phyloP scores from a whole-genome alignment of 2,888 invertebrate species.

The Lumbricus terrestris region DNA sequence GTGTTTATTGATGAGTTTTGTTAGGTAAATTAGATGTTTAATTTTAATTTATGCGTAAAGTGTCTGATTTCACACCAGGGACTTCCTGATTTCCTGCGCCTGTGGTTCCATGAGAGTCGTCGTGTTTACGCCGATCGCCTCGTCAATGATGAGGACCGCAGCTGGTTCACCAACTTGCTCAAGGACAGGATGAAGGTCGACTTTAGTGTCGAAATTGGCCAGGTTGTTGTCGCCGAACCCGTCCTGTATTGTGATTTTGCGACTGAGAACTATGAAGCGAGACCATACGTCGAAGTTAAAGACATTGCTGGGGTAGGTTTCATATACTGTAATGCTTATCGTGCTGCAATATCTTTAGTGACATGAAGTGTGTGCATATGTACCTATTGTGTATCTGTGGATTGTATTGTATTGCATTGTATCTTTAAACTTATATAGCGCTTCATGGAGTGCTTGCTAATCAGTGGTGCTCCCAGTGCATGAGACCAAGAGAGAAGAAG shows the following conservation, averaged over 20 bases:
- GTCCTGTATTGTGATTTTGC: conserved; percentile 72
- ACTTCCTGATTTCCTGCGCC: conserved; percentile 49
- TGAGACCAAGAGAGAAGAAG: too few species aligned
- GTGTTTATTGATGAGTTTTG: neutral
- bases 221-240: conserved; percentile 63
- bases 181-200: conserved; percentile 63
- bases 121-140: conserved; percentile 60
- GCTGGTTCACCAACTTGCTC: conserved; percentile 52
- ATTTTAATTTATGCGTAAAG: neutral
- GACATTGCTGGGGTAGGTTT: conserved; percentile 64
- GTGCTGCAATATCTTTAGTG: neutral
- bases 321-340: too few species aligned
- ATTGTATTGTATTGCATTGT: too few species aligned
- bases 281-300: conserved; percentile 68
- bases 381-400: too few species aligned
- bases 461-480: too few species aligned
- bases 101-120: conserved; percentile 60
- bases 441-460: too few species aligned
- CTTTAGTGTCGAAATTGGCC: conserved; percentile 63
- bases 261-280: conserved; percentile 53
- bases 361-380: neutral
- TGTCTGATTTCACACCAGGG: conserved; percentile 40
- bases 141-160: conserved; percentile 59
- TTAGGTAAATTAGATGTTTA: neutral
- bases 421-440: too few species aligned